A percentile compares a stretch with the other conserved stretches of the same genome.
Evolutionary conservation across 2,888 invertebrate species (phyloP).

Genomic region (Lithosia quadra): DNA sequence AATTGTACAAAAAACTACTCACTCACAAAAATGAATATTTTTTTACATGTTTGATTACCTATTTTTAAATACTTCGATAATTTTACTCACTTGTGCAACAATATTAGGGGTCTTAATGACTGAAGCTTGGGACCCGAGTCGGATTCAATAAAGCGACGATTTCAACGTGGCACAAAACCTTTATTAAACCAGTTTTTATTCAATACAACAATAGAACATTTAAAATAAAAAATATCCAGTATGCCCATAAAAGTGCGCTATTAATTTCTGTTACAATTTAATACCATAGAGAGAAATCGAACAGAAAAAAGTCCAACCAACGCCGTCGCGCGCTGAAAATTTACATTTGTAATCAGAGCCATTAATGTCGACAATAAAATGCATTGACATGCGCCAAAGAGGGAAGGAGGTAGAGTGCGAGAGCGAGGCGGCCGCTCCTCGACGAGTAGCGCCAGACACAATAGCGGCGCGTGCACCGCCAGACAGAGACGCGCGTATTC

Average conservation of each 20-base stretch:
- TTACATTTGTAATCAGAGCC: constrained; percentile 86
- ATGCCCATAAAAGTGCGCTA: constrained; percentile 60
- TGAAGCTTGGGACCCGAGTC: constrained; percentile 18
- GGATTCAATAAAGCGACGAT: constrained; percentile 26
- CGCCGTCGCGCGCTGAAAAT: constrained; percentile 84
- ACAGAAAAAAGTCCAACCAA: constrained; percentile 79
- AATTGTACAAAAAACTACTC: too few relatives aligned
- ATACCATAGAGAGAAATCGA: constrained; percentile 81
- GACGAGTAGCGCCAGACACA: constrained; percentile 79
- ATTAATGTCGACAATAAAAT: constrained; percentile 86
- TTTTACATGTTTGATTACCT: neutral
- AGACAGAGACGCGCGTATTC: constrained; percentile 68
- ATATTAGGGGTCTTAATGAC: neutral
- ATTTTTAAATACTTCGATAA: too few relatives aligned
- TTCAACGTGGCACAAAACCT: constrained; percentile 29
- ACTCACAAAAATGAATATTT: neutral
- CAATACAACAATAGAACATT: constrained; percentile 53
- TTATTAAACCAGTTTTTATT: constrained; percentile 42
- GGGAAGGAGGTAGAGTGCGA: constrained; percentile 69
- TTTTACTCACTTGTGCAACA: neutral
- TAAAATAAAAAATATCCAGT: constrained; percentile 52
- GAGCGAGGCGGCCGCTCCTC: constrained; percentile 66
- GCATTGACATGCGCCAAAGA: constrained; percentile 80
- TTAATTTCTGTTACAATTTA: constrained; percentile 79
- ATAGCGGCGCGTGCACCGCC: constrained; percentile 82